Evolutionary conservation across 1,140 invertebrate genomes (phyloP).

Genomic region (Periplaneta americana): DNA sequence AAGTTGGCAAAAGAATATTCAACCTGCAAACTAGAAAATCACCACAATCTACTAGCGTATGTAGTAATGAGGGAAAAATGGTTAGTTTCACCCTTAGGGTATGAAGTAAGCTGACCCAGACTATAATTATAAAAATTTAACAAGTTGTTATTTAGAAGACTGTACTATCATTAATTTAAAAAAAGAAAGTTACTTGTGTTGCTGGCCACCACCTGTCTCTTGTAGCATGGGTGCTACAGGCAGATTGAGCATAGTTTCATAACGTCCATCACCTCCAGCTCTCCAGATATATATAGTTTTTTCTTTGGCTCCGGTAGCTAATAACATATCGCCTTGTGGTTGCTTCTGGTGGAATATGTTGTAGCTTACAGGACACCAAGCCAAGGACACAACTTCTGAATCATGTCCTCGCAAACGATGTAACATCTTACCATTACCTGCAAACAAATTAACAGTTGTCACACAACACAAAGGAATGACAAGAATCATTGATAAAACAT

Average conservation of each 20-base stretch:
- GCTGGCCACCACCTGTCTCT: background rate
- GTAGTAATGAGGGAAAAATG: too few relatives aligned
- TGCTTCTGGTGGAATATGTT: constrained; percentile 38
- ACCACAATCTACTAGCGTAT: too few relatives aligned
- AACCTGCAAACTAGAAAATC: too few relatives aligned
- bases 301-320: constrained; percentile 48
- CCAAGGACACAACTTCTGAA: constrained; percentile 58
- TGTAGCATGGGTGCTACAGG: constrained; percentile 17
- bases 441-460: background rate
- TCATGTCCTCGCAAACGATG: constrained; percentile 66
- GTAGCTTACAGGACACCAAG: constrained; percentile 61
- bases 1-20: too few relatives aligned
- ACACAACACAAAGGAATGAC: too few relatives aligned
- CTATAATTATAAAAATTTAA: too few relatives aligned
- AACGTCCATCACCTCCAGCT: constrained; percentile 46
- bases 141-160: too few relatives aligned
- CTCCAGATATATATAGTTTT: constrained; percentile 48
- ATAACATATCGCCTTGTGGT: constrained; percentile 26
- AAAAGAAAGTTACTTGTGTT: background rate
- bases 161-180: too few relatives aligned
- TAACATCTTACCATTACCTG: constrained; percentile 43
- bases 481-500: too few relatives aligned
- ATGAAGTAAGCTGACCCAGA: too few relatives aligned
- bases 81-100: too few relatives aligned
- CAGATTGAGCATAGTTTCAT: constrained; percentile 35